Percentiles rank a stretch among this genome's conserved stretches.
These are phyloP conservation scores for Montipora foliosa DNA, from an alignment of 64 coral and sea anemone species.

Conservation along the genomic window DNA sequence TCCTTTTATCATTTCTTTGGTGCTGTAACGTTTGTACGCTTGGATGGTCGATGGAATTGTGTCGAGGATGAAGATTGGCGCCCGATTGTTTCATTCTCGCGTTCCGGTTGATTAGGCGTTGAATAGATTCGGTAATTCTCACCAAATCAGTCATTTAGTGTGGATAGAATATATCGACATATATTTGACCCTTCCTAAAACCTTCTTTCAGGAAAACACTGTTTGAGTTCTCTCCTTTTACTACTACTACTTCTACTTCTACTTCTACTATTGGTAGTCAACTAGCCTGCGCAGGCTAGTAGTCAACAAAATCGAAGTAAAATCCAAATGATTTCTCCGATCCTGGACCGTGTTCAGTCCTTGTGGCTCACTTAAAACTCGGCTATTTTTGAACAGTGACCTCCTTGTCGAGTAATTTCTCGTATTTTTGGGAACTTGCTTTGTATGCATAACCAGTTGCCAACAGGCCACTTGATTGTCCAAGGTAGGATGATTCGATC, in stretches of 20 bases:
- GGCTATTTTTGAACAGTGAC: not conserved
- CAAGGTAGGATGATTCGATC: not conserved
- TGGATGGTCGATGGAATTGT: not conserved
- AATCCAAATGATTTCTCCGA: no score
- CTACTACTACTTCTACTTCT: no score
- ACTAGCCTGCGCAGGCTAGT: no score
- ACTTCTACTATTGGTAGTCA: no score
- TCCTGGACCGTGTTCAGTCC: no score
- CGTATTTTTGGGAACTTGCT: not conserved
- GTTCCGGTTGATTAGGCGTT: not conserved
- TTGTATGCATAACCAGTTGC: conserved; percentile 7
- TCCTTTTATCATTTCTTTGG: not conserved
- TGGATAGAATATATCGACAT: not conserved
- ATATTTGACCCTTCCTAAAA: not conserved
- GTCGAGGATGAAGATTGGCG: not conserved
- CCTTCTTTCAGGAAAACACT: no score
- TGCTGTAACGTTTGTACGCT: not conserved
- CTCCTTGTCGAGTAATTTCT: not conserved
- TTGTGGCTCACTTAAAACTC: no score
- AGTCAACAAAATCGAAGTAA: no score
- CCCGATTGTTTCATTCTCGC: no score
- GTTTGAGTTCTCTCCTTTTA: no score
- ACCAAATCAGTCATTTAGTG: not conserved
- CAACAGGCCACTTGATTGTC: not conserved
- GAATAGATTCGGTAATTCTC: not conserved